Base-by-base conservation (phyloP, 2,797 vertebrate genomes). In the Danionella dracula region DNA sequence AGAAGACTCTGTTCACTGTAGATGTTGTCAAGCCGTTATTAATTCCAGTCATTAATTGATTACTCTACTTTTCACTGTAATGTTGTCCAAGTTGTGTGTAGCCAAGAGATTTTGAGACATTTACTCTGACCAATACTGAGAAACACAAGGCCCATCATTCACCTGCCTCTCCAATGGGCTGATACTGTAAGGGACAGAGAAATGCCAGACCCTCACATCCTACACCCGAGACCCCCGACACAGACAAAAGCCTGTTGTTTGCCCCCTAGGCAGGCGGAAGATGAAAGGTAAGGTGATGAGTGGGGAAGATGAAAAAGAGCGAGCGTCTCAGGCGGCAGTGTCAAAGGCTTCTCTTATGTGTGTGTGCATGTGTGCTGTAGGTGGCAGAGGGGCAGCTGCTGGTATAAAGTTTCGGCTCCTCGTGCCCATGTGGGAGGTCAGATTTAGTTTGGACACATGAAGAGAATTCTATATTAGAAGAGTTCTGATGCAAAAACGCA, bases 281-380 rank as follows among this genome's bases (percentile, higher is more conserved):
- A 88, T 88, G 81, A 90, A 88, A 90, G 86, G 75, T 78, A 70
- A 68, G 64, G 69, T 77, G 78, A 74, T 83, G 82, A 82, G 75
- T 78, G 76, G 71, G 72, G 62, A 53, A 88, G 83, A 86, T 87
- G 80, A 86, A 84, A 85, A 72, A 54, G 46, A 19, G 38, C 35
- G 55, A 45, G 50, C 49, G 56, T 41, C 51, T 55, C 69, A 34
- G 45, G 51, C 27, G 41, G 63, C 61, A 37, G 23, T 7, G 67
- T 73, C 56, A 68, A 68, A 74, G 38, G 27, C 50, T 23, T 35
- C 45, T 61, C 49, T 59, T 73, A 70, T 70, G 48, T 56, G 59
- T 53, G 41, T 0, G 17, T 31, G 15, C 48, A 50, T 64, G 54
- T 49, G 44, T 48, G 60, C 17, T 45, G 21, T 27, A 13, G 38